Evolutionary conservation across 2,888 invertebrate genomes (phyloP), one percentile per base, ranked within the genome.

Genomic region (Xestia rhomboidea): DNA sequence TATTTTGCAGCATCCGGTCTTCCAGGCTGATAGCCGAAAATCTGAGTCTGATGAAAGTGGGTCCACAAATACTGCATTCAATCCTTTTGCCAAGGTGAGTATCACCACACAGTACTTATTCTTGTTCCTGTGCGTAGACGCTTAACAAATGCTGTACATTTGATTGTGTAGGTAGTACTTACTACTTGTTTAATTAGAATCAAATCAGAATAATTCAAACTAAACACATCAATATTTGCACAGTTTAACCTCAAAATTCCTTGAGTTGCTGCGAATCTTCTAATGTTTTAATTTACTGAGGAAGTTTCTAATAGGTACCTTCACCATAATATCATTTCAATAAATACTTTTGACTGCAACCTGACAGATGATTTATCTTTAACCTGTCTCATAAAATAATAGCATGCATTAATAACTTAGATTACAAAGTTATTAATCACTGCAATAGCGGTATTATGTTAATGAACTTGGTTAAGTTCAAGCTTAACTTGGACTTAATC

Each of bases 301-400:
- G 1, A 49, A 41, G 8, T 51, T 41, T 51, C 5, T 54, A 27
- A 15, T 15, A 51, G n/a, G 13, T 15, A 44, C 27, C 5, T 44
- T 10, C 24, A 13, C 13, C 13, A 57, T 24, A 73, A 57, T 24
- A 73, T 79, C 46, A 44, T 24, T 38, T 21, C 54, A 67, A 63
- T 81, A 80, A 80, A 68, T 62, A 74, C 80, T 46, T 73, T 80
- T 15, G 27, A 67, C 73, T 60, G 11, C 4, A 11, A 46, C 30
- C 10, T 27, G 34, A 57, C 41, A 27, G 3, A 27, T 68, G 30
- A 79, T 79, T 51, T 46, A 82, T 79, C 41, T 63, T 0, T 6
- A 24, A 11, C 3, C 24, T 66, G 74, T 83, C 81, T 79, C 67
- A 70, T 83, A 34, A 82, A 57, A 66, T 83, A 70, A 73, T 79